These are phyloP conservation scores for Dunckerocampus dactyliophorus DNA, from an alignment of 2,113 vertebrate species.

Conservation along the genomic window DNA sequence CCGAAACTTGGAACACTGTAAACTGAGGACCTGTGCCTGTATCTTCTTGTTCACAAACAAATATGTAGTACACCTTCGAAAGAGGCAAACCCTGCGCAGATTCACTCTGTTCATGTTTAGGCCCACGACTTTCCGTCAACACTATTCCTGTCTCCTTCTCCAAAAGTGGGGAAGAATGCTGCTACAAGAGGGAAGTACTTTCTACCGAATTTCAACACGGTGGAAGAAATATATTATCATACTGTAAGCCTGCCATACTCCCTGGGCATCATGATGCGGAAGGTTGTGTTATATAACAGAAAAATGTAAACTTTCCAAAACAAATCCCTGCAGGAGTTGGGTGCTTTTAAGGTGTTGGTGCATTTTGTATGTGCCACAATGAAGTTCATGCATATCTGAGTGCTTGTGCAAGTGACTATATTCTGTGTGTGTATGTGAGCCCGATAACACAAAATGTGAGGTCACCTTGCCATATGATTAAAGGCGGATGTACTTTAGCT, in stretches of 20 bases:
- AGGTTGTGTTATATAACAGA: conserved; percentile 17
- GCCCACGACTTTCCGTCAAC: conserved; percentile 43
- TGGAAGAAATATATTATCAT: conserved; percentile 37
- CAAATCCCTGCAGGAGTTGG: conserved; percentile 25
- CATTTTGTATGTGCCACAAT: background rate
- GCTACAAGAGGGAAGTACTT: conserved; percentile 32
- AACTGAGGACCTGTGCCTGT: no score
- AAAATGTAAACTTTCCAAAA: conserved; percentile 15
- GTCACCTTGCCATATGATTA: conserved; percentile 70
- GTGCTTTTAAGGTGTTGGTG: background rate
- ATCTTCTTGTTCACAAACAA: background rate
- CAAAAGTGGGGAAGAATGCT: conserved; percentile 37
- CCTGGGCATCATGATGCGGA: background rate
- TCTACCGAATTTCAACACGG: conserved; percentile 43
- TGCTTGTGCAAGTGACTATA: conserved; percentile 2
- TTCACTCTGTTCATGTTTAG: conserved; percentile 39
- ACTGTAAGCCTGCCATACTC: conserved; percentile 12
- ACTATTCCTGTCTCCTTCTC: conserved; percentile 41
- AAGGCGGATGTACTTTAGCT: conserved; percentile 54
- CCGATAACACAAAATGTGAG: conserved; percentile 57
- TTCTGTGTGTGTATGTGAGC: conserved; percentile 24
- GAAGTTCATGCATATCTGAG: no score
- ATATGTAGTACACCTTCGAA: background rate
- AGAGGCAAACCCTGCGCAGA: background rate
- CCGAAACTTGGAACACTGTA: no score